phyloP scores from a whole-genome alignment of 2,797 vertebrate genomes.

The Macropodus opercularis region DNA sequence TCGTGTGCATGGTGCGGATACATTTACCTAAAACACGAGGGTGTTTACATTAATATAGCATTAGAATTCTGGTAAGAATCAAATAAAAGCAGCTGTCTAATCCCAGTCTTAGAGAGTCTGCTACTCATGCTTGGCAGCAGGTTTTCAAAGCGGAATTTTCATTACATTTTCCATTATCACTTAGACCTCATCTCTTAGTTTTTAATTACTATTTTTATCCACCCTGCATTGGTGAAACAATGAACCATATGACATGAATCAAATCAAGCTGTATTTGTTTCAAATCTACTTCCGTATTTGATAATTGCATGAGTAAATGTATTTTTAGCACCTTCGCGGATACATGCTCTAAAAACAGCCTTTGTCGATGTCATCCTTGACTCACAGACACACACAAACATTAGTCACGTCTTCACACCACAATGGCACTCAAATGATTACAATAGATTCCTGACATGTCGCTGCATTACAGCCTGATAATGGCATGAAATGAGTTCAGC shows the following conservation, averaged over 20 bases:
- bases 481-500: slow-evolving; percentile 34
- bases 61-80: background rate
- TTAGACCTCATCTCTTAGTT: background rate
- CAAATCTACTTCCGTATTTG: slow-evolving; percentile 20
- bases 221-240: background rate
- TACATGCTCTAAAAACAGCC: slow-evolving; percentile 1
- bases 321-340: background rate
- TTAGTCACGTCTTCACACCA: slow-evolving; percentile 9
- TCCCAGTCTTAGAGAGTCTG: background rate
- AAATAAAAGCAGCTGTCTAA: slow-evolving; percentile 5
- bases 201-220: background rate
- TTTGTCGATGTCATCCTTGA: background rate
- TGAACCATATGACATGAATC: background rate
- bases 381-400: background rate
- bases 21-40: slow-evolving; percentile 11
- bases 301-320: slow-evolving; percentile 13
- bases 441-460: slow-evolving; percentile 27
- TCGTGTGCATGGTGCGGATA: slow-evolving; percentile 9
- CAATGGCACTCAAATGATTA: slow-evolving; percentile 18
- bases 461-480: slow-evolving; percentile 43
- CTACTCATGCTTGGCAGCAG: background rate
- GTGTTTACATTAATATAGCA: slow-evolving; percentile 9
- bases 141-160: background rate
- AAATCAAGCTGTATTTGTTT: slow-evolving; percentile 12
- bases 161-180: background rate